Conservation (phyloP, 1,140 invertebrate genomes). For the Andricus grossulariae region DNA sequence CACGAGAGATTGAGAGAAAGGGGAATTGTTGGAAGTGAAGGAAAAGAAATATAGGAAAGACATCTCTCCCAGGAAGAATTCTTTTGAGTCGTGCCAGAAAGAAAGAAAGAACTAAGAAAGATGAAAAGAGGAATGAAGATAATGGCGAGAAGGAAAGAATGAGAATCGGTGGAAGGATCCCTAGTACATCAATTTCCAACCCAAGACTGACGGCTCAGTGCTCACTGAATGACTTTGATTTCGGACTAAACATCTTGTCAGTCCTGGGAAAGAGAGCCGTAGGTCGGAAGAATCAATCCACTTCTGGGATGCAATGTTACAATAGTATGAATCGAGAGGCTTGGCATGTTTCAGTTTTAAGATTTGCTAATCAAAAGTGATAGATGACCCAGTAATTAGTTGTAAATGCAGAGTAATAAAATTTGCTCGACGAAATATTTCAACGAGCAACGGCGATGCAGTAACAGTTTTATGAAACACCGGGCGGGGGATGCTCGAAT, state of each 20-base stretch:
- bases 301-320: not conserved
- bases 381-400: slow-evolving; percentile 24
- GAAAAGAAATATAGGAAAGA: slow-evolving; percentile 38
- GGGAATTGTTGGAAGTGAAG: slow-evolving; percentile 27
- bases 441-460: not conserved
- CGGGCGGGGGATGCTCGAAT: not conserved
- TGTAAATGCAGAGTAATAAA: slow-evolving; percentile 16
- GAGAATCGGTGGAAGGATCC: slow-evolving; percentile 32
- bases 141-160: slow-evolving; percentile 37
- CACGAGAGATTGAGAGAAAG: slow-evolving; percentile 10
- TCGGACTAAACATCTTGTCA: slow-evolving; percentile 54
- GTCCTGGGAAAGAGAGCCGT: slow-evolving; percentile 60
- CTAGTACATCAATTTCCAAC: not conserved
- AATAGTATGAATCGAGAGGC: not conserved
- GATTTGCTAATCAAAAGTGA: slow-evolving; percentile 5
- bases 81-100: slow-evolving; percentile 36
- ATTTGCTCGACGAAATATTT: slow-evolving; percentile 12
- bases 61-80: slow-evolving; percentile 66
- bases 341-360: not conserved
- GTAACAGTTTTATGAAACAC: slow-evolving; percentile 26
- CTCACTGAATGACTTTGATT: slow-evolving; percentile 51
- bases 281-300: slow-evolving; percentile 48
- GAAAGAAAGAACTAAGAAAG: slow-evolving; percentile 37
- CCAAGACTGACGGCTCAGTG: not conserved
- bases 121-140: slow-evolving; percentile 37